Evolutionary conservation across 2,113 vertebrate species (phyloP).

Genomic region (Heliornis fulica): DNA sequence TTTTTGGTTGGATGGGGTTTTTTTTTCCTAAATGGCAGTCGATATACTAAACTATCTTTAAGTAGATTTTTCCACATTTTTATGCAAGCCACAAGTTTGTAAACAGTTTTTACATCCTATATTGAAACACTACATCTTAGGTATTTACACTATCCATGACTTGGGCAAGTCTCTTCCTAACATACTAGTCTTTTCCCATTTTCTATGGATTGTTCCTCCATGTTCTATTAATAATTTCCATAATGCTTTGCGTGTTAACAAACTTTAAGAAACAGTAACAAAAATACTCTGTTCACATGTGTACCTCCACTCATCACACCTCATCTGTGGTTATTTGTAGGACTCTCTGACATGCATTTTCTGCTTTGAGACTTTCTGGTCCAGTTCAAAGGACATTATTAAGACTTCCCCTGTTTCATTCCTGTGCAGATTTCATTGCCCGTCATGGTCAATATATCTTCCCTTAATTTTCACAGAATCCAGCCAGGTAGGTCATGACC

Average conservation of each 20-base stretch:
- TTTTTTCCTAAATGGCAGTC: not conserved
- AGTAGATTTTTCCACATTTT: not conserved
- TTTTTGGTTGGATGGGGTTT: not conserved
- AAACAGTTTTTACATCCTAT: not conserved
- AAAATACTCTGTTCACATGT: not conserved
- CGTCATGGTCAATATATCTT: constrained; percentile 36
- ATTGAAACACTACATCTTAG: not conserved
- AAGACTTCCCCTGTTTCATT: not conserved
- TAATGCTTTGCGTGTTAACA: not conserved
- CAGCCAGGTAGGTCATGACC: constrained; percentile 44
- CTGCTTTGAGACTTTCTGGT: not conserved
- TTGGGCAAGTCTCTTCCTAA: not conserved
- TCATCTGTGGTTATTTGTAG: not conserved
- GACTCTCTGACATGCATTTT: not conserved
- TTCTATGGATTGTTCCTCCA: not conserved
- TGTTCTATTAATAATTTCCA: not conserved
- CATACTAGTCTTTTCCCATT: not conserved
- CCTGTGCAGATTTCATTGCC: constrained; percentile 30
- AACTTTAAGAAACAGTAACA: not conserved
- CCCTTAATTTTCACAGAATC: constrained; percentile 28
- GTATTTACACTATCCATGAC: not conserved
- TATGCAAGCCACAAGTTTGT: not conserved
- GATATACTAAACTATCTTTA: not conserved
- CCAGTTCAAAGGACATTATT: not conserved
- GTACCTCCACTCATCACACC: not conserved